Base-by-base conservation (phyloP, 2,888 invertebrate genomes). In the Keiferia lycopersicella region DNA sequence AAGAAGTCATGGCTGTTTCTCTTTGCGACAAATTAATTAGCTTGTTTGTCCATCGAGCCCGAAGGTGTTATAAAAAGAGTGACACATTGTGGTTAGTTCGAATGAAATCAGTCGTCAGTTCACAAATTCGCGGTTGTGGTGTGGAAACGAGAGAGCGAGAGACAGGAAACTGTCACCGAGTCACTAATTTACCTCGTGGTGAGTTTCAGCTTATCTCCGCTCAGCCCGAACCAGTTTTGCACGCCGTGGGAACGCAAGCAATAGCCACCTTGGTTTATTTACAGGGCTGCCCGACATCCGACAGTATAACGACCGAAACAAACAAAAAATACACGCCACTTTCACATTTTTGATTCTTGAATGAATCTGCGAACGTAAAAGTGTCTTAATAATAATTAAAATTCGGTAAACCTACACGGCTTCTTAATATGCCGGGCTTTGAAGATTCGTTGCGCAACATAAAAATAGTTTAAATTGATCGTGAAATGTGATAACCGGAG, bases 161-260 rank as follows among this genome's bases (percentile, higher is more conserved):
- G 82, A 80, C 90, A 88, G 90, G 90, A 89, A 89, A 82, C 87
- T 87, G 90, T 90, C 88, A 80, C 84, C 78, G 81, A 80, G 83
- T 81, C 79, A 87, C 86, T 87, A 88, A 90, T 88, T 89, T 84
- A 88, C 80, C 84, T 79, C 83, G 83, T 83, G 81, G 84, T 84
- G 80, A 84, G 84, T 84, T 86, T 85, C 86, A 87, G 87, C 86
- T 88, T 89, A 89, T 87, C 89, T 83, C 79, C 75, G 78, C 76
- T 69, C 22, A 60, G 60, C 41, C 71, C 78, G 78, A 85, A 90
- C 91, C 88, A 84, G 91, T 91, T 90, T 86, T 74, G 88, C 90
- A 86, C 80, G 78, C 81, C 91, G 91, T 91, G 91, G 91, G 91
- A 91, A 91, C 82, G 78, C 82, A 76, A 84, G 82, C 87, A 84